Evolutionary conservation across 2,888 invertebrate species (phyloP).

Genomic region (Doris montereyensis): DNA sequence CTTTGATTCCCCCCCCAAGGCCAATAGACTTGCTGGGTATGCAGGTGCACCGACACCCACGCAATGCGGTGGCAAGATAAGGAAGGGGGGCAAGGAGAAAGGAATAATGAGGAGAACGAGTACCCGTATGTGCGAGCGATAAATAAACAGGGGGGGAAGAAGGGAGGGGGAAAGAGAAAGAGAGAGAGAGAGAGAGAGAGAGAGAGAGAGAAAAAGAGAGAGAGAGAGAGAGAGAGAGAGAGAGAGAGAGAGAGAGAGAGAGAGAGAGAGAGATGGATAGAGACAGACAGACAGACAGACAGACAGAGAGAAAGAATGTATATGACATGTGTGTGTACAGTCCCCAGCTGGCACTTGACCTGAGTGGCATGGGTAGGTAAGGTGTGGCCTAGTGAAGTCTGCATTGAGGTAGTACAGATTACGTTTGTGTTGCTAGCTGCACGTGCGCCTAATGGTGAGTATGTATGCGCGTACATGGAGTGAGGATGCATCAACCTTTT

Average conservation of each 20-base stretch:
- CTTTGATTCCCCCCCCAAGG: too few species aligned
- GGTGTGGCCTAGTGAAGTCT: too few species aligned
- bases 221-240: slow-evolving; percentile 28
- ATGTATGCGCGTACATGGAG: too few species aligned
- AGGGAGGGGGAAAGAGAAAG: neutral
- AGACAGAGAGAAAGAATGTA: neutral
- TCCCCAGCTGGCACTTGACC: too few species aligned
- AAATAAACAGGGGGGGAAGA: neutral
- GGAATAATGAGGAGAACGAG: neutral
- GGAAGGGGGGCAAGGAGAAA: neutral
- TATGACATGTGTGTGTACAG: too few species aligned
- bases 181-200: slow-evolving; percentile 12
- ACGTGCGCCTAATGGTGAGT: too few species aligned
- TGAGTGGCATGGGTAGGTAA: too few species aligned
- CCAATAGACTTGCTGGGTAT: too few species aligned
- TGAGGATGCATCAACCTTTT: too few species aligned
- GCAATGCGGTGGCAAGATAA: neutral
- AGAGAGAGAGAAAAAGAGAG: slow-evolving; percentile 6
- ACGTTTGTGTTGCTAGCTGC: too few species aligned
- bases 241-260: slow-evolving; percentile 21
- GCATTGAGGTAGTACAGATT: too few species aligned
- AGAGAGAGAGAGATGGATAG: slow-evolving; percentile 30
- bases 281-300: slow-evolving; percentile 14
- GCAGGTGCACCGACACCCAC: too few species aligned
- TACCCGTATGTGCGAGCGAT: neutral